Base-by-base conservation (phyloP, 1,140 invertebrate species). In the Phymastichus coffea region DNA sequence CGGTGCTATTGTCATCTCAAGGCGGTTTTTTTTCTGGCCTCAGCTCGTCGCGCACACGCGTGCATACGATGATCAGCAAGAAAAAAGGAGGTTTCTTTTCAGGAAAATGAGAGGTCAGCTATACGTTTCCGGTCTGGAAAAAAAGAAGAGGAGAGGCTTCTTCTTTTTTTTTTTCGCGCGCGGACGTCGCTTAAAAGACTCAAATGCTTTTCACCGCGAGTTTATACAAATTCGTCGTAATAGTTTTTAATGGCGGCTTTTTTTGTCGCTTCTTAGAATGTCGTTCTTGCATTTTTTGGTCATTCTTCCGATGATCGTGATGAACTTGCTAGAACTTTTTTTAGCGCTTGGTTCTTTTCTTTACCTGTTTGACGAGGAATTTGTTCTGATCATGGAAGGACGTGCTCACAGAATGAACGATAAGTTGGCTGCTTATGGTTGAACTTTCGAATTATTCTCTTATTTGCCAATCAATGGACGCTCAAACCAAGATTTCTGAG, bases 1-100 rank as follows among this genome's bases (percentile, higher is more conserved):
- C 10, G 23, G 41, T 0, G 22, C 47, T 25, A 61, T 67, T 67
- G 62, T 64, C 43, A 46, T n/a, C n/a, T n/a, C n/a, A n/a, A n/a
- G n/a, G 23, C 4, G 17, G 6, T 40, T 65, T 68, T 63, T 61
- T 63, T n/a, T 64, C 38, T 43, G 9, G 28, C 41, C 58, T 52
- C 28, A 19, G 8, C 4, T 43, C 17, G 12, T 44, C 25, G 35
- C n/a, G 14, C 7, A 15, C 14, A 19, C 3, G 19, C 38, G 28
- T 52, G 4, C 54, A 28, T 26, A 20, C 41, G 19, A 46, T 68
- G 66, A 68, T 68, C 48, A 35, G 68, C 66, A 41, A 60, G 63
- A 66, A 66, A 25, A 49, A 35, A 54, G 15, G 14, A 41, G n/a
- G 41, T 35, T 48, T 38, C 23, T 37, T 33, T 17, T n/a, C n/a